Evolutionary conservation across 53 echinoderm and acorn worm species (phyloP).

Genomic region (Apostichopus leukothele): DNA sequence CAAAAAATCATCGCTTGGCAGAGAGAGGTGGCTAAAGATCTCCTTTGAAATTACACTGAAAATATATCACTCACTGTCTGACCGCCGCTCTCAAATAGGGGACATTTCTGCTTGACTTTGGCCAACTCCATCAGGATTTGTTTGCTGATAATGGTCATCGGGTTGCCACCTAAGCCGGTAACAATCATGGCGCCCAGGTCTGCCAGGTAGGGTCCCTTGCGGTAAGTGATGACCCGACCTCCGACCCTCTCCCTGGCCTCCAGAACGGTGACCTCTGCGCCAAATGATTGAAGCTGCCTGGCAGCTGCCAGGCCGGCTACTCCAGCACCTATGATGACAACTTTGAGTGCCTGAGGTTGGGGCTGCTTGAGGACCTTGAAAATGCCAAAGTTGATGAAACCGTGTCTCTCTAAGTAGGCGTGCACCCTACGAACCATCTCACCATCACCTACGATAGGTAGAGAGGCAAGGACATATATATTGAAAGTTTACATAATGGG

Average conservation of each 20-base stretch:
- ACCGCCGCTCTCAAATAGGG: constrained; percentile 93
- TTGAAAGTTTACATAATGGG: not conserved
- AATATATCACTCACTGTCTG: constrained; percentile 69
- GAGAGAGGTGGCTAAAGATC: too few relatives aligned
- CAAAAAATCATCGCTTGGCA: too few relatives aligned
- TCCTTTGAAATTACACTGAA: not conserved
- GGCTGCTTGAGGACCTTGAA: constrained; percentile 78
- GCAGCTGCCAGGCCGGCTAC: constrained; percentile 93
- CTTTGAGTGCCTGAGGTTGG: constrained; percentile 58
- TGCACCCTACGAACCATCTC: constrained; percentile 88
- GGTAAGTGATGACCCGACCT: constrained; percentile 93
- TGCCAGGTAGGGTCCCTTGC: constrained; percentile 93
- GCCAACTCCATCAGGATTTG: constrained; percentile 98
- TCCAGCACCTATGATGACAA: constrained; percentile 68
- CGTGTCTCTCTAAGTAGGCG: constrained; percentile 92
- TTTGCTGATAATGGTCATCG: constrained; percentile 97
- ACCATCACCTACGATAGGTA: constrained; percentile 73
- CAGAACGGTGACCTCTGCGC: constrained; percentile 88
- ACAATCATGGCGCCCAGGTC: constrained; percentile 99
- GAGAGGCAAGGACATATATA: not conserved
- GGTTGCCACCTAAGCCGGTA: constrained; percentile 95
- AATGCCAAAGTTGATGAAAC: constrained; percentile 96
- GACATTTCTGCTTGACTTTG: constrained; percentile 99
- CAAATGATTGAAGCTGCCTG: constrained; percentile 89
- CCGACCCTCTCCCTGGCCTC: constrained; percentile 96